A percentile compares a stretch with the other conserved stretches of the same genome.
Evolutionary conservation across 2,797 vertebrate species (phyloP).

Genomic region (Myotis vivesi): DNA sequence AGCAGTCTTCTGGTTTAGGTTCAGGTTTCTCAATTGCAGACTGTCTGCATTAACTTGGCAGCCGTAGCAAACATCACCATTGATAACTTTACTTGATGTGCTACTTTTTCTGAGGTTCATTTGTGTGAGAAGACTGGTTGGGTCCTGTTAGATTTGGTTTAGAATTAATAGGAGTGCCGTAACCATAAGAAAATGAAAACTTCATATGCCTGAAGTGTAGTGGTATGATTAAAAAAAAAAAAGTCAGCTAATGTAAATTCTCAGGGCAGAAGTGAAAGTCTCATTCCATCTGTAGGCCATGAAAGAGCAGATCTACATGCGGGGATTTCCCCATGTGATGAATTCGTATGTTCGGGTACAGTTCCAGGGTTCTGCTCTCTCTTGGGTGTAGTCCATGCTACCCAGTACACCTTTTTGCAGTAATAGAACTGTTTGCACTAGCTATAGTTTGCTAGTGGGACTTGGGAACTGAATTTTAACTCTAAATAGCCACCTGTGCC

Average conservation of each 20-base stretch:
- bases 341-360: not conserved
- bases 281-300: not conserved
- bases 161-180: not conserved
- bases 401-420: not conserved
- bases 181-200: not conserved
- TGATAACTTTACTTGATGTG: not conserved
- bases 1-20: not conserved
- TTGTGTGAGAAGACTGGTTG: not conserved
- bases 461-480: not conserved
- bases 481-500: not conserved
- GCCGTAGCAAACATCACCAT: not conserved
- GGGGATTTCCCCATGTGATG: not conserved
- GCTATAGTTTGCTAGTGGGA: not conserved
- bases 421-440: not conserved
- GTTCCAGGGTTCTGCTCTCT: not conserved
- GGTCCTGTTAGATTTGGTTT: not conserved
- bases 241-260: not conserved
- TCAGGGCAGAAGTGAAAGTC: not conserved
- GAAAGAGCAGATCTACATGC: not conserved
- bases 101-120: not conserved
- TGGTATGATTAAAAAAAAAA: not conserved
- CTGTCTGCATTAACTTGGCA: not conserved
- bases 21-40: not conserved
- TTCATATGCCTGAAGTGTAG: not conserved
- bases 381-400: not conserved